Evolutionary conservation across 2,888 invertebrate genomes (phyloP).

Genomic region (Parapristionchus giblindavisi): DNA sequence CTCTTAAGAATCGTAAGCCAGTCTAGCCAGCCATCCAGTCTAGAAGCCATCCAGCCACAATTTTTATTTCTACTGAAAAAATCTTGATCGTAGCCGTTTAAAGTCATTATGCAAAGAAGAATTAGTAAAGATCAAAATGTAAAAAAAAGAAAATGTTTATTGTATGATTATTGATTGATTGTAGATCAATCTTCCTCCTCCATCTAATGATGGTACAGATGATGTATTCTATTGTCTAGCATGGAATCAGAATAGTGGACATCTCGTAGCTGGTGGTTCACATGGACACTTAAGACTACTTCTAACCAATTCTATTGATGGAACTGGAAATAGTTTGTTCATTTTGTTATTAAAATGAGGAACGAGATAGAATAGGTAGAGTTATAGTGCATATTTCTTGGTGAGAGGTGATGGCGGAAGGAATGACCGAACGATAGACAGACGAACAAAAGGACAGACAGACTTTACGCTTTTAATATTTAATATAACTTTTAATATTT

Average conservation of each 20-base stretch:
- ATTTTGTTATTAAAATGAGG: not conserved
- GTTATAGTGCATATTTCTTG: not conserved
- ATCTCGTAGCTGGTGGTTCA: conserved; percentile 23
- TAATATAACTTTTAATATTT: not conserved
- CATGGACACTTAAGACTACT: conserved; percentile 25
- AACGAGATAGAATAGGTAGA: not conserved
- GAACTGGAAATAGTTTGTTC: not conserved
- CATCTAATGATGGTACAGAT: not conserved
- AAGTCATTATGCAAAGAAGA: too few relatives aligned
- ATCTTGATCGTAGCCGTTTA: too few relatives aligned
- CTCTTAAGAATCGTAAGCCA: too few relatives aligned
- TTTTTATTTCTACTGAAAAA: too few relatives aligned
- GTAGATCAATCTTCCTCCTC: conserved; percentile 28
- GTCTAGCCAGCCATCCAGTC: too few relatives aligned
- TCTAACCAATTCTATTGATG: conserved; percentile 8
- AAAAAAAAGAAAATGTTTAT: not conserved
- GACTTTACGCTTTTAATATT: not conserved
- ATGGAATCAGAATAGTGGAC: conserved; percentile 38
- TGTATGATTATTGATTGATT: not conserved
- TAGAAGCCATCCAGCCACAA: too few relatives aligned
- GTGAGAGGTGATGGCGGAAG: too few relatives aligned
- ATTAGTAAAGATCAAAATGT: not conserved
- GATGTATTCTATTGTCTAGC: conserved; percentile 28
- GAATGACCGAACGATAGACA: not conserved
- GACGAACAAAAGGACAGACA: not conserved